Evolutionary conservation across 1,140 invertebrate genomes (phyloP).

Genomic region (Drosophila pseudoananassae): DNA sequence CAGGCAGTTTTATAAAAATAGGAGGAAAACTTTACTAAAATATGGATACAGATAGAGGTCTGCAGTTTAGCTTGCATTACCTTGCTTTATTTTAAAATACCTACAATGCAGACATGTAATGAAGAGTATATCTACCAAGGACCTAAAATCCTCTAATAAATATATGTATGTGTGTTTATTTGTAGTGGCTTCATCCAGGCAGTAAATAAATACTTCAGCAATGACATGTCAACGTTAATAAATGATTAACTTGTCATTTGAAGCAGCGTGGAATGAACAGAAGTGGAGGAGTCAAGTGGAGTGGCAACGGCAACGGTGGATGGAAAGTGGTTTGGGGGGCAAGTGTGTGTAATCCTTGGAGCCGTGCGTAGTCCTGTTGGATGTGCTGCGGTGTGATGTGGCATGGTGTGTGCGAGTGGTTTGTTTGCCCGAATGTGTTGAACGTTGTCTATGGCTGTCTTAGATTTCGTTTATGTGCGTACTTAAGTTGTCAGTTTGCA

Average conservation of each 20-base stretch:
- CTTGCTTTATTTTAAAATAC: too few relatives aligned
- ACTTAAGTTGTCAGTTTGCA: constrained; percentile 80
- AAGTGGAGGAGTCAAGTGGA: constrained; percentile 10
- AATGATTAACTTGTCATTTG: constrained; percentile 79
- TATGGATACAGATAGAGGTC: too few relatives aligned
- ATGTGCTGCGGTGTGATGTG: background rate
- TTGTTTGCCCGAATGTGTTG: constrained; percentile 42
- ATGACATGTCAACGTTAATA: constrained; percentile 80
- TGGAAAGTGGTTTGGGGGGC: constrained; percentile 3
- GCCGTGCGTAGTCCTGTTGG: constrained; percentile 1
- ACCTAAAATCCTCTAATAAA: constrained; percentile 7
- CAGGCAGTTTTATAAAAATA: background rate
- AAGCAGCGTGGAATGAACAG: constrained; percentile 31
- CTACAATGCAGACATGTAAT: background rate
- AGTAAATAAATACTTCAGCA: constrained; percentile 79
- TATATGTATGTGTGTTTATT: constrained; percentile 2
- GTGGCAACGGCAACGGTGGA: background rate
- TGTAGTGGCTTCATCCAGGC: constrained; percentile 38
- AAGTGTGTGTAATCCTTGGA: constrained; percentile 36
- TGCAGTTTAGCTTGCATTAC: too few relatives aligned
- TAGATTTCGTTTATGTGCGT: constrained; percentile 65
- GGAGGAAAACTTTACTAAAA: too few relatives aligned
- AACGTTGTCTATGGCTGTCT: constrained; percentile 57
- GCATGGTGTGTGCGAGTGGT: constrained; percentile 1
- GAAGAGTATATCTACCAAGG: constrained; percentile 3